Percentiles rank a stretch among this genome's conserved stretches.
phyloP scores from a whole-genome alignment of 2,113 vertebrate species.

The Tenrec ecaudatus region DNA sequence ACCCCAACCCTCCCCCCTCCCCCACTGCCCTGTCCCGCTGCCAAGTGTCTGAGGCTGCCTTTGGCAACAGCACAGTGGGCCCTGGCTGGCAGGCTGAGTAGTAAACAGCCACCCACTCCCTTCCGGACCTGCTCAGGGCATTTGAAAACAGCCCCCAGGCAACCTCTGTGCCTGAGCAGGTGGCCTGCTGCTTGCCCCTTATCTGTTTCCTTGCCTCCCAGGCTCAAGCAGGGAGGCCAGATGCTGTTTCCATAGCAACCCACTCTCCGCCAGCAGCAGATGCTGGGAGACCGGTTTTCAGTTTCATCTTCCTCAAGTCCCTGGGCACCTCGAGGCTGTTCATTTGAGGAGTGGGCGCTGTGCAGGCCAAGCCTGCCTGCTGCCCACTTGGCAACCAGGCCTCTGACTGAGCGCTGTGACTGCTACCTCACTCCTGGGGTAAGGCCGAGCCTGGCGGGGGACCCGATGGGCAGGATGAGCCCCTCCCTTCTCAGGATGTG shows the following conservation, averaged over 20 bases:
- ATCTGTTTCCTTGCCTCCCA: conserved; percentile 70
- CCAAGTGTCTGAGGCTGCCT: fast-evolving
- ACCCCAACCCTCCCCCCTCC: fast-evolving
- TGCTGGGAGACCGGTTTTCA: conserved; percentile 77
- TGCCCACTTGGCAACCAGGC: neutral
- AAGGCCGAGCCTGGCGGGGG: neutral
- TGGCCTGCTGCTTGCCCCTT: no score
- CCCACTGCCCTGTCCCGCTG: neutral
- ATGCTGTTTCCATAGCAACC: conserved; percentile 87
- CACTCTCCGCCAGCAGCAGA: conserved; percentile 54
- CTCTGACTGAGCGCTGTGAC: no score
- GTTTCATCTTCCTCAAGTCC: conserved; percentile 83
- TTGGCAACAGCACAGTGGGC: neutral
- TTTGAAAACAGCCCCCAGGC: neutral
- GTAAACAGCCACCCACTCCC: fast-evolving
- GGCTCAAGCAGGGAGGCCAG: conserved; percentile 78
- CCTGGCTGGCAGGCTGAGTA: neutral
- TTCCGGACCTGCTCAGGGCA: neutral
- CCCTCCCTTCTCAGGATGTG: fast-evolving
- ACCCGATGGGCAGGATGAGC: fast-evolving
- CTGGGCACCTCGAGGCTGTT: conserved; percentile 58
- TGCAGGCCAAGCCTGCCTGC: fast-evolving
- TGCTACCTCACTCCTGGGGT: conserved; percentile 34
- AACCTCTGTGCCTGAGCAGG: no score
- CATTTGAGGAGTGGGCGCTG: conserved; percentile 55